Conservation (phyloP, 2,888 invertebrate species). For the Rotaria magnacalcarata region DNA sequence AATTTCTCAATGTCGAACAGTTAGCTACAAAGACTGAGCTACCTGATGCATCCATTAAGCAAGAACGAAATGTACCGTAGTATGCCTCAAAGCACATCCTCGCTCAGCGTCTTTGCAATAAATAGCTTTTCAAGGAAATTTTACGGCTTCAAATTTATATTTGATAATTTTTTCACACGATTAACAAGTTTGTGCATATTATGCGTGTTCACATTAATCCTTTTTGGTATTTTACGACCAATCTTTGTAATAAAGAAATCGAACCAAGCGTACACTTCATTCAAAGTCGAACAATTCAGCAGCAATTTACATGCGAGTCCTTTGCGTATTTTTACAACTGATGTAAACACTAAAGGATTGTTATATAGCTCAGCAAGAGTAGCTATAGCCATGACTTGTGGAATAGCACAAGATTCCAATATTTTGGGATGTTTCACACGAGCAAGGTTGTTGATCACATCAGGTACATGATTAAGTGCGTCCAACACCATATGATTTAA, state of each 20-base stretch:
- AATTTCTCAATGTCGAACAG: too few species aligned
- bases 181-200: neutral
- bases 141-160: too few species aligned
- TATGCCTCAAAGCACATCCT: too few species aligned
- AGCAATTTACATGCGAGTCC: slow-evolving; percentile 47
- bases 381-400: slow-evolving; percentile 56
- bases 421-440: slow-evolving; percentile 50
- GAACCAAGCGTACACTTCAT: neutral
- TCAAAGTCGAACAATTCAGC: neutral
- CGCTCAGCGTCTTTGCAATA: too few species aligned
- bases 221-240: neutral
- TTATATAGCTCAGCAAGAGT: slow-evolving; percentile 55
- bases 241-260: neutral
- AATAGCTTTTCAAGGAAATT: too few species aligned
- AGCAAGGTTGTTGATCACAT: slow-evolving; percentile 51
- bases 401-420: slow-evolving; percentile 55
- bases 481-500: slow-evolving; percentile 54
- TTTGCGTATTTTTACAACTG: slow-evolving; percentile 54
- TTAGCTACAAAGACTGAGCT: too few species aligned
- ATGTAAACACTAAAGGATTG: slow-evolving; percentile 52
- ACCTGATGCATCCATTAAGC: too few species aligned
- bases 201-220: neutral
- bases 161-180: neutral
- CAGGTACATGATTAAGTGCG: slow-evolving; percentile 52
- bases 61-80: too few species aligned